Evolutionary conservation across 2,888 invertebrate genomes (phyloP).

Genomic region (Muschampia plurimacula): DNA sequence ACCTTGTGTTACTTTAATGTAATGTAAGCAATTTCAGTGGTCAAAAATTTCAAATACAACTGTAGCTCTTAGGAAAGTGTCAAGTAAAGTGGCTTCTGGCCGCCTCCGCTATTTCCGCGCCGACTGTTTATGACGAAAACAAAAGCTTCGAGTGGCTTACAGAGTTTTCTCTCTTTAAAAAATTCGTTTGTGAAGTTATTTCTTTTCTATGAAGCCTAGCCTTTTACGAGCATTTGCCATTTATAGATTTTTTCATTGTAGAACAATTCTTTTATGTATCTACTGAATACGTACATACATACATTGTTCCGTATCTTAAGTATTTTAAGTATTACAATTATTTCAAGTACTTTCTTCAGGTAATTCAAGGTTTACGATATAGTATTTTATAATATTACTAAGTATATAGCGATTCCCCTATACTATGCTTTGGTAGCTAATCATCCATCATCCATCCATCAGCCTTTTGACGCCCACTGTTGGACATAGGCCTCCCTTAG

Average conservation of each 20-base stretch:
- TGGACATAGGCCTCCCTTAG: no score
- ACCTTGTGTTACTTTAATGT: no score
- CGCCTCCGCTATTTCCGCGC: neutral
- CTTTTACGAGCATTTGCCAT: neutral
- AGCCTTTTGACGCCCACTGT: no score
- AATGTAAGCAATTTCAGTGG: conserved; percentile 1
- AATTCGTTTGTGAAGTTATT: neutral
- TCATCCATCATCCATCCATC: no score
- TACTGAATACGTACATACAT: no score
- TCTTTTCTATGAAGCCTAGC: neutral
- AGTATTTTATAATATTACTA: no score
- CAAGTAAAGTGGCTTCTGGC: neutral
- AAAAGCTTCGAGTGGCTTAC: neutral
- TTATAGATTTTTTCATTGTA: neutral
- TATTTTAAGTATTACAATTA: no score
- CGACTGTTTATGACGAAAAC: neutral
- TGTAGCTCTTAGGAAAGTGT: neutral
- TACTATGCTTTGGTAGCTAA: no score
- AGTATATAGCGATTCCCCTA: no score
- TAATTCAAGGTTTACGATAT: no score
- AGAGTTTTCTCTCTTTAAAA: neutral
- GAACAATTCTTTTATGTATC: neutral
- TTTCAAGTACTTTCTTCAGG: no score
- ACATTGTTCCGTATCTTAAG: no score
- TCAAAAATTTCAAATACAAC: neutral